A percentile compares a stretch with the other conserved stretches of the same genome.
Conservation (phyloP, 2,888 invertebrate genomes). For the Eupithecia insigniata region DNA sequence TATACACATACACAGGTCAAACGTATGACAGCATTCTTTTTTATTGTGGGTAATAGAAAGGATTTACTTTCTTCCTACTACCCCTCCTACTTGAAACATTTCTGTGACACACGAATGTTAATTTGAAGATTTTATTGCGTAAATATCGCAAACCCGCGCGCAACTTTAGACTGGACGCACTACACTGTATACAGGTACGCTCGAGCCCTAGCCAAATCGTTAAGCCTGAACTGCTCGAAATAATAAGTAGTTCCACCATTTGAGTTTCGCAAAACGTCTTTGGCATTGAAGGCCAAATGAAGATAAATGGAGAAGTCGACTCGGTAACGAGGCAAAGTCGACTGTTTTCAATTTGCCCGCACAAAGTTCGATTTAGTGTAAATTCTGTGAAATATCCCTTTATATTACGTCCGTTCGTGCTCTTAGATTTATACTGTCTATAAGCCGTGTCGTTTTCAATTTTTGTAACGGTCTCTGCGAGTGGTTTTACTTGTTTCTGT, state of each 20-base stretch:
- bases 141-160: not conserved
- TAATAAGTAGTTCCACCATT: conserved; percentile 81
- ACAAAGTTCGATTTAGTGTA: conserved; percentile 72
- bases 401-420: conserved; percentile 42
- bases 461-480: conserved; percentile 40
- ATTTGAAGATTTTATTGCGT: not conserved
- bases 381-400: conserved; percentile 64
- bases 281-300: conserved; percentile 80
- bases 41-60: not conserved
- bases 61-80: not conserved
- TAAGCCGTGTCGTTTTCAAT: conserved; percentile 46
- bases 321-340: conserved; percentile 79
- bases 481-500: conserved; percentile 41
- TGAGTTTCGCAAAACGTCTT: conserved; percentile 79
- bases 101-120: not conserved
- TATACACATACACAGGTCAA: not conserved
- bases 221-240: conserved; percentile 77
- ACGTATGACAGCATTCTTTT: not conserved
- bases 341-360: conserved; percentile 81
- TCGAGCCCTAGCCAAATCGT: conserved; percentile 72
- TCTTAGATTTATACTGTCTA: conserved; percentile 44
- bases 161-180: not conserved
- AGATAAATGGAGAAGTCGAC: conserved; percentile 80
- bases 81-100: not conserved
- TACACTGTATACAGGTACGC: conserved; percentile 61